A percentile compares a stretch with the other conserved stretches of the same genome.
Conservation (phyloP, 2,113 vertebrate species). For the Amphiprion ocellaris region DNA sequence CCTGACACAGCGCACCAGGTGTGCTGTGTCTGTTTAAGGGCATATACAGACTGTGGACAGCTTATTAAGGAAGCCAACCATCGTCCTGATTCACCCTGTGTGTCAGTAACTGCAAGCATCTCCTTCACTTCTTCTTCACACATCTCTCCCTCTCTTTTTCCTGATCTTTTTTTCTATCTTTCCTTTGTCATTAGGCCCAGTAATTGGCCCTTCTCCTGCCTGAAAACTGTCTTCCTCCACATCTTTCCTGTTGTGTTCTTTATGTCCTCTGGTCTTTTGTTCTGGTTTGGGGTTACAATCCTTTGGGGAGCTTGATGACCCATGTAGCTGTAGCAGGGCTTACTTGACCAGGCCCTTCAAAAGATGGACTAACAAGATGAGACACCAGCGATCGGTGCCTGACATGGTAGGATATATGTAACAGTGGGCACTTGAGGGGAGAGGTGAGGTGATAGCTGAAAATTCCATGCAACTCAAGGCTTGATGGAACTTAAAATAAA, state of each 20-base stretch:
- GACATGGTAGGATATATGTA: slow-evolving; percentile 69
- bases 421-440: slow-evolving; percentile 19
- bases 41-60: slow-evolving; percentile 41
- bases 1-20: slow-evolving; percentile 32
- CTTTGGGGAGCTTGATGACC: neutral
- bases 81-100: slow-evolving; percentile 25
- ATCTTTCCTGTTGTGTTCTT: neutral
- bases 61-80: slow-evolving; percentile 60
- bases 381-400: slow-evolving; percentile 49
- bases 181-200: slow-evolving; percentile 44
- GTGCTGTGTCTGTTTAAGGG: slow-evolving; percentile 44
- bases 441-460: slow-evolving; percentile 21
- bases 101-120: slow-evolving; percentile 46
- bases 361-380: slow-evolving; percentile 68
- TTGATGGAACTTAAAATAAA: slow-evolving; percentile 10
- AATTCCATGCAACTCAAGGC: neutral
- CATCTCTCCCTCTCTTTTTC: slow-evolving; percentile 7
- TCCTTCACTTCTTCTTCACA: slow-evolving; percentile 22
- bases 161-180: slow-evolving; percentile 16
- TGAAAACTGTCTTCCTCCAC: slow-evolving; percentile 23
- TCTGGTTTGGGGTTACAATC: slow-evolving; percentile 20
- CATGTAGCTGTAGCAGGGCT: slow-evolving; percentile 28
- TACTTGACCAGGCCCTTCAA: slow-evolving; percentile 14
- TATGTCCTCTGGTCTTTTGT: slow-evolving; percentile 28
- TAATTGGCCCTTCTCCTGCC: slow-evolving; percentile 55